These are phyloP conservation scores for Myotis brandtii DNA, from an alignment of 2,113 vertebrate species.

Conservation along the genomic window DNA sequence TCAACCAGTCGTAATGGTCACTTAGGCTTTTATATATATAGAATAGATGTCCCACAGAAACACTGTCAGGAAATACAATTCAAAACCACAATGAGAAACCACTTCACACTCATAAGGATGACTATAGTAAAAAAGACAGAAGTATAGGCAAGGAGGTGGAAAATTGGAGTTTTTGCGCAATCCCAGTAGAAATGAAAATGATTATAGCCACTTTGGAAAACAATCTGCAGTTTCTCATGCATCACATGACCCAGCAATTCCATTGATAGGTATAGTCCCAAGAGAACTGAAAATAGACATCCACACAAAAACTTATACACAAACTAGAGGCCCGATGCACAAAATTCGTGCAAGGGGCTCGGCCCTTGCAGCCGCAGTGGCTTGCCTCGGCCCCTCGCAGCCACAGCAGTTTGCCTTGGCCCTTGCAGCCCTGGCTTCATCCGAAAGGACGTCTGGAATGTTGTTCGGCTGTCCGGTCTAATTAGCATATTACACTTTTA, in stretches of 20 bases:
- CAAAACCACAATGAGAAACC: background rate
- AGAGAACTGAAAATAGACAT: conserved; percentile 31
- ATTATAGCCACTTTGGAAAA: background rate
- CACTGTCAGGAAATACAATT: background rate
- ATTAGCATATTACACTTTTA: no score
- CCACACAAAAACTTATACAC: conserved; percentile 17
- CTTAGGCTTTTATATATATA: no score
- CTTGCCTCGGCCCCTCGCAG: no score
- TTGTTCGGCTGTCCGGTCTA: no score
- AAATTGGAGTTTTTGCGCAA: background rate
- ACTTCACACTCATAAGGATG: background rate
- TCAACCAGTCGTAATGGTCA: no score
- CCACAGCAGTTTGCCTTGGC: no score
- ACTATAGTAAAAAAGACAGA: conserved; percentile 36
- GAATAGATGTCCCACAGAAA: background rate
- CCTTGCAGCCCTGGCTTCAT: no score
- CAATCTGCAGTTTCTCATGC: background rate
- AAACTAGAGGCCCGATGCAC: no score
- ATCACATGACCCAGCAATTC: background rate
- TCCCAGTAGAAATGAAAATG: background rate
- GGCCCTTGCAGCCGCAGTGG: no score
- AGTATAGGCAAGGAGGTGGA: background rate
- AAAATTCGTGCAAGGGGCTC: no score
- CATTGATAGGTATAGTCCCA: background rate
- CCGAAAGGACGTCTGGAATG: no score